Evolutionary conservation across 1,140 invertebrate genomes (phyloP), one percentile per base, ranked within the genome.

Genomic region (Notospermus geniculatus): DNA sequence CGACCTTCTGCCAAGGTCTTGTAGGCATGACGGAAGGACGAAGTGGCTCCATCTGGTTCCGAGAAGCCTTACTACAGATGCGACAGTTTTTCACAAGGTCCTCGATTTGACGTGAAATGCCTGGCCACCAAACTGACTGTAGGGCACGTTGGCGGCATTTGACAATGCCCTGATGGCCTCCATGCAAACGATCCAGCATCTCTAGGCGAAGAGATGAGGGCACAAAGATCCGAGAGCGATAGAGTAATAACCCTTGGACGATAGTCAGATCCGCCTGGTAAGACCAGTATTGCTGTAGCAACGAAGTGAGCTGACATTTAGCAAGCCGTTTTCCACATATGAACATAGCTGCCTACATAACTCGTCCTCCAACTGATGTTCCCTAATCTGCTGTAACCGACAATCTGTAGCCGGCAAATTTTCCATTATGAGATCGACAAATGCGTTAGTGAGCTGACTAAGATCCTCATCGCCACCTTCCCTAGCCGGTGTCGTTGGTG

Each of bases 81-180:
- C 69, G 29, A 75, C 82, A 84, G 57, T 68, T 70, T 36, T 65
- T 61, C 39, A 83, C 66, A n/a, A 76, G 62, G 50, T 78, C 64
- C 71, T 77, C 73, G 29, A 84, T 83, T 50, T 84, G 73, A 52
- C 75, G 73, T 39, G 67, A 69, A 60, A 84, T 81, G 23, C 67
- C 68, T 32, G 77, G 77, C 79, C 80, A 83, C 63, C 70, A 83
- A 32, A 84, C 66, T 25, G 67, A 54, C 57, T 80, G 64, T 63
- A 73, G 69, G 27, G 81, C 79, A 59, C 68, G 62, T 36, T 60
- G 54, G 62, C 74, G 72, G 56, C 68, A 74, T 66, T 80, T 80
- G 46, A 77, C 77, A 59, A 78, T 71, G 1, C 83, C 82, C 58
- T 81, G 41, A 71, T 85, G 82, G n/a, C 70, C 67, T 60, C 77